phyloP scores from a whole-genome alignment of 2,888 invertebrate species.

The Lepetodrilus schrolli region DNA sequence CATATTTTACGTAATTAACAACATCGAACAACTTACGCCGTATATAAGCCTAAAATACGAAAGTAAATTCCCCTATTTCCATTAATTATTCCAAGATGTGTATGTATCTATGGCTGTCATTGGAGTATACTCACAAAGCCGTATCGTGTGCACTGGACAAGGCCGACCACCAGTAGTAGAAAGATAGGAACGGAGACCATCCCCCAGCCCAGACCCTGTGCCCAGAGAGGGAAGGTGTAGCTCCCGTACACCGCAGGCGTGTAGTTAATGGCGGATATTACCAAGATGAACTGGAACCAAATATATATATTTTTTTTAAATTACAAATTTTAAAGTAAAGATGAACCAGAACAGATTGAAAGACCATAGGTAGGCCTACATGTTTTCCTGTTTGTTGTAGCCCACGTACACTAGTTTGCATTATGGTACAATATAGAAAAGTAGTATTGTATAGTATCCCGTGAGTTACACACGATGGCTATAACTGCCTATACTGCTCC shows the following conservation, averaged over 20 bases:
- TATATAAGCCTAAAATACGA: too few relatives aligned
- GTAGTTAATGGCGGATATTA: constrained; percentile 54
- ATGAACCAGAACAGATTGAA: too few relatives aligned
- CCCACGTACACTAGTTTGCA: too few relatives aligned
- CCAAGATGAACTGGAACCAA: constrained; percentile 58
- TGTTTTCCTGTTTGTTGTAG: too few relatives aligned
- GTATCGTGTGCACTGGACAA: constrained; percentile 34
- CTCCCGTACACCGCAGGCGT: constrained; percentile 48
- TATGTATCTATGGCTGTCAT: too few relatives aligned
- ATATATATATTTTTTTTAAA: too few relatives aligned
- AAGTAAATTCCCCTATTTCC: not conserved
- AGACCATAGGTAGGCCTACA: too few relatives aligned
- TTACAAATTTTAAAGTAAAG: not conserved
- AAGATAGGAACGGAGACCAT: constrained; percentile 48
- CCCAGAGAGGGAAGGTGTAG: constrained; percentile 49
- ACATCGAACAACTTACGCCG: too few relatives aligned
- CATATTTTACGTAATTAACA: too few relatives aligned
- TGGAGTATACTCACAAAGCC: constrained; percentile 42
- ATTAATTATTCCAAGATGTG: not conserved
- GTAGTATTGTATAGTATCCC: too few relatives aligned
- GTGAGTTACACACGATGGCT: too few relatives aligned
- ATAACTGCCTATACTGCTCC: not conserved
- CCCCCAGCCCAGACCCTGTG: constrained; percentile 53
- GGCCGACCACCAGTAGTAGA: constrained; percentile 41
- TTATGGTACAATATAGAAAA: too few relatives aligned